Evolutionary conservation across 30 jellyfish, hydroid and myxozoan species (phyloP).

Genomic region (Chironex yamaguchii): DNA sequence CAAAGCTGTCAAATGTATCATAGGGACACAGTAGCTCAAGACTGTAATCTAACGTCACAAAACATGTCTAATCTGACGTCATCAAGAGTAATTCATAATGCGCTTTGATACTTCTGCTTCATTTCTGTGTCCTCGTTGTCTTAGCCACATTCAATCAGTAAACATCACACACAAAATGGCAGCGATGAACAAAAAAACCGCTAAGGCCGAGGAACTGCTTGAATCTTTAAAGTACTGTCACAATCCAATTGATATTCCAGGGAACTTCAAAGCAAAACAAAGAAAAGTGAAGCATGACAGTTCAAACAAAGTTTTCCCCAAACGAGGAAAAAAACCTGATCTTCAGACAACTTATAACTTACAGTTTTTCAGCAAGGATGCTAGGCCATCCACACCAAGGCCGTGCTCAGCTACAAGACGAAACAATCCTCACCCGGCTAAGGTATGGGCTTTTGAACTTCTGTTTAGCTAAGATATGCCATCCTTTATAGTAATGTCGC

Average conservation of each 20-base stretch:
- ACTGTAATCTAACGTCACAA: no score
- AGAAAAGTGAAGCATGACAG: constrained; percentile 62
- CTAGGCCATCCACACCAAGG: constrained; percentile 71
- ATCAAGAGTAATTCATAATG: no score
- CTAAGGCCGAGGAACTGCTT: background rate
- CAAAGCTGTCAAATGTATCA: no score
- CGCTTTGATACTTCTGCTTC: no score
- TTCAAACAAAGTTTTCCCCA: constrained; percentile 70
- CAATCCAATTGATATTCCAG: constrained; percentile 38
- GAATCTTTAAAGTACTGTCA: constrained; percentile 1
- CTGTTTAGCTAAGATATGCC: no score
- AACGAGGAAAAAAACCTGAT: background rate
- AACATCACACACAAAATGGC: no score
- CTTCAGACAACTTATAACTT: constrained; percentile 49
- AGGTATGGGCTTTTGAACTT: constrained; percentile 49
- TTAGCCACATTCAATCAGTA: no score
- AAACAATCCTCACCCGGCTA: constrained; percentile 82
- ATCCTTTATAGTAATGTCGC: no score
- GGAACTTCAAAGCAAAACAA: constrained; percentile 68
- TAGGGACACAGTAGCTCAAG: no score
- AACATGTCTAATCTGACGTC: no score
- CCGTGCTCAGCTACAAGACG: constrained; percentile 86
- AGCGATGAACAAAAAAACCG: no score
- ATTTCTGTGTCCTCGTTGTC: no score
- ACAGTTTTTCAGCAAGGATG: constrained; percentile 19